Evolutionary conservation across 2,113 vertebrate genomes (phyloP).

Genomic region (Hipposideros armiger): DNA sequence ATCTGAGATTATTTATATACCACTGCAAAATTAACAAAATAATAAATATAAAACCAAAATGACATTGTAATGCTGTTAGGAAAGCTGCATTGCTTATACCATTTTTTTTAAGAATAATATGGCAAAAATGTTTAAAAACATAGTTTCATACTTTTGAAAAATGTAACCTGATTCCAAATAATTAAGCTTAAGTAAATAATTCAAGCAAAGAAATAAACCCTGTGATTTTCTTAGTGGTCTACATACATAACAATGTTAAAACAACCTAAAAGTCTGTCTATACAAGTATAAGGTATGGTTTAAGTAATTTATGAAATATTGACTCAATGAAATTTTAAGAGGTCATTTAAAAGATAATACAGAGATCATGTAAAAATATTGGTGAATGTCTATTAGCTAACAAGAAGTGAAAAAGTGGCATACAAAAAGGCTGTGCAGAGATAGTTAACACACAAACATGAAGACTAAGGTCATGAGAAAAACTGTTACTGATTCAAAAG

Average conservation of each 20-base stretch:
- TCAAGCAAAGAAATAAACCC: not conserved
- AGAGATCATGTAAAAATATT: not conserved
- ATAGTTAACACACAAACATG: not conserved
- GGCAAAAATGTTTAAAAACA: not conserved
- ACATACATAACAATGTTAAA: not conserved
- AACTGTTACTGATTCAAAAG: not conserved
- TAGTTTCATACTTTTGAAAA: not conserved
- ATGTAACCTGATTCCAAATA: not conserved
- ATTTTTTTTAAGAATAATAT: not conserved
- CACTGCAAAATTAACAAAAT: not conserved
- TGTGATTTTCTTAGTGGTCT: not conserved
- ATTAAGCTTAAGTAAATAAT: slow-evolving; percentile 35
- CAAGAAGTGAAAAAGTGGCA: not conserved
- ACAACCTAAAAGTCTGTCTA: not conserved
- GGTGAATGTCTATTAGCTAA: not conserved
- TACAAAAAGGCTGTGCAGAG: not conserved
- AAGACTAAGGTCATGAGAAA: not conserved
- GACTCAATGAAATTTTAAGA: not conserved
- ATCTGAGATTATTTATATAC: not conserved
- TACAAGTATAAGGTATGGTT: not conserved
- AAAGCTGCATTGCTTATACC: not conserved
- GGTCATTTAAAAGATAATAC: not conserved
- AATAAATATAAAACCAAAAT: not conserved
- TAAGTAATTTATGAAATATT: not conserved
- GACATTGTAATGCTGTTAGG: not conserved